Evolutionary conservation across 2,888 invertebrate species (phyloP), one percentile per base, ranked within the genome.

Genomic region (Athripsodes cinereus): DNA sequence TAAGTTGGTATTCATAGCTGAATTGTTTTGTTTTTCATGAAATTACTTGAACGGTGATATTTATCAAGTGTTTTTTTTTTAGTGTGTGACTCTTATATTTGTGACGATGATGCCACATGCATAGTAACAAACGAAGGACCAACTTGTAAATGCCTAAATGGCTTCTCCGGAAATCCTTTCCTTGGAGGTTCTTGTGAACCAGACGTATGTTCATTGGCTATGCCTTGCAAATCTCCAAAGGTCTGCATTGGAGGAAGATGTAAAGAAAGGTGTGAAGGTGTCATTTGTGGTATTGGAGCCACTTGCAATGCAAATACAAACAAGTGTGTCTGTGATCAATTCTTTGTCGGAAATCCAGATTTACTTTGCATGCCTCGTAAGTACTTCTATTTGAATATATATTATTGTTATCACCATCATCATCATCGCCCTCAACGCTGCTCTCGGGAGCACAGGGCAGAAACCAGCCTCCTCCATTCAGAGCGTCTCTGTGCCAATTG

Each of bases 341-440:
- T 88, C 69, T 93, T 93, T 70, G 83, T 91, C 63, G 95, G 95
- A 67, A 92, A 94, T 71, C 92, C 94, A 1, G 90, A 92, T 69
- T 76, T 92, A 22, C 80, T 94, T 52, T 94, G 94, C 68, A 92
- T 93, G 87, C 93, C 94, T 69, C 92, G 90, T 90, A 83, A 88
- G 89, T 85, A 50, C 20, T 22, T n/a, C n/a, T 48, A 20, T 35
- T 53, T n/a, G 40, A 6, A 48, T 20, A 6, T 48, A 11, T 46
- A 11, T 46, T 46, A 16, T 46, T 18, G 6, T 31, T 11, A 31
- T n/a, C n/a, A n/a, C n/a, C n/a, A n/a, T n/a, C n/a, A n/a, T n/a
- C n/a, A n/a, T n/a, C n/a, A n/a, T n/a, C n/a, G n/a, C n/a, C n/a
- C n/a, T n/a, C n/a, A n/a, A n/a, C n/a, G n/a, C n/a, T n/a, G n/a